Percentiles rank a stretch among this genome's conserved stretches.
Evolutionary conservation across 1,140 invertebrate species (phyloP).

Genomic region (Oedothorax gibbosus): DNA sequence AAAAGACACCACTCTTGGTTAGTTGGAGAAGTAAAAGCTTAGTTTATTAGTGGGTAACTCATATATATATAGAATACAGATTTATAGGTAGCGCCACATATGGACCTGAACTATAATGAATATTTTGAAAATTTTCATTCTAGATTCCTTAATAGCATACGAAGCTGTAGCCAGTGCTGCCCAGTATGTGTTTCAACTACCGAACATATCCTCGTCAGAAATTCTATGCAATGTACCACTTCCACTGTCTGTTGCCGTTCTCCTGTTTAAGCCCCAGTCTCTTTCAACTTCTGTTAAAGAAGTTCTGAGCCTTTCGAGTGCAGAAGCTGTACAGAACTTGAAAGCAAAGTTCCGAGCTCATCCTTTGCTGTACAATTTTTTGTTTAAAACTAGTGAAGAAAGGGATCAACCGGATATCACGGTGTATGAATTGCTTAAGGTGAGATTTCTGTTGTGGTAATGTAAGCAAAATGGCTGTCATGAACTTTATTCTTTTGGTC

Average conservation of each 20-base stretch:
- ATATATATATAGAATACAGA: too few relatives aligned
- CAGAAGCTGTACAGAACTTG: not conserved
- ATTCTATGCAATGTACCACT: constrained; percentile 16
- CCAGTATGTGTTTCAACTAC: constrained; percentile 25
- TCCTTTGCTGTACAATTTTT: constrained; percentile 29
- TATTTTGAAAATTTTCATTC: not conserved
- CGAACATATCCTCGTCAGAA: constrained; percentile 1
- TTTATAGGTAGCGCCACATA: too few relatives aligned
- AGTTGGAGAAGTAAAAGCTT: too few relatives aligned
- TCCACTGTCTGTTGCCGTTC: constrained; percentile 2
- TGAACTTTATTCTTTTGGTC: too few relatives aligned
- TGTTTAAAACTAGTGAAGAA: constrained; percentile 36
- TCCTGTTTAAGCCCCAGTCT: constrained; percentile 33
- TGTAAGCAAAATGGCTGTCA: too few relatives aligned
- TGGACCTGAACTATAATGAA: too few relatives aligned
- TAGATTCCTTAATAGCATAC: constrained; percentile 38
- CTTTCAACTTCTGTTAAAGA: constrained; percentile 6
- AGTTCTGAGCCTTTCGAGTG: not conserved
- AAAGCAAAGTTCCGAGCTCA: constrained; percentile 24
- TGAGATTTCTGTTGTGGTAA: not conserved
- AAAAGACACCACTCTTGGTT: too few relatives aligned
- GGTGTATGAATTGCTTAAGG: constrained; percentile 52
- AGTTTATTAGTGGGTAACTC: too few relatives aligned
- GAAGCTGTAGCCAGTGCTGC: constrained; percentile 28
- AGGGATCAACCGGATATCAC: constrained; percentile 29